Evolutionary conservation across 2,888 invertebrate genomes (phyloP).

Genomic region (Tetropium fuscum): DNA sequence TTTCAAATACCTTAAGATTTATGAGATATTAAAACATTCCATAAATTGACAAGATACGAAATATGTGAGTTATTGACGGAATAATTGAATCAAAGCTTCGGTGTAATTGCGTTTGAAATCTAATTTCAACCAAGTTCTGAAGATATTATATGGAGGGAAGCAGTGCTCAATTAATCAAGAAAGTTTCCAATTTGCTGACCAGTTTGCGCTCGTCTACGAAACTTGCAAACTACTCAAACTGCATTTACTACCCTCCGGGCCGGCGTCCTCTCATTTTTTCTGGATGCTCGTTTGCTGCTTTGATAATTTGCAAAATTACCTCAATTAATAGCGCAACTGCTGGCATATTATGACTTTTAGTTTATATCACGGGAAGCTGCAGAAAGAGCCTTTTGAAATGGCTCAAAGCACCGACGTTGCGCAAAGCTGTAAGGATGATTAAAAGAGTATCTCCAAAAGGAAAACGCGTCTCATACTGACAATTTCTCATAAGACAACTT

Average conservation of each 20-base stretch:
- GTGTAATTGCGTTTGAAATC: constrained; percentile 8
- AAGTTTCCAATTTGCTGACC: constrained; percentile 23
- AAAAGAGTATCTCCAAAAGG: too few relatives aligned
- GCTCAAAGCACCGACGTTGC: too few relatives aligned
- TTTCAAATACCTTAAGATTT: constrained; percentile 1
- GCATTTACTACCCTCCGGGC: background rate
- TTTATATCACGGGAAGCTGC: too few relatives aligned
- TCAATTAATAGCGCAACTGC: too few relatives aligned
- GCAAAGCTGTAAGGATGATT: too few relatives aligned
- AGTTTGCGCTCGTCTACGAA: constrained; percentile 13
- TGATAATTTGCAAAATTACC: background rate
- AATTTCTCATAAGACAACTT: too few relatives aligned
- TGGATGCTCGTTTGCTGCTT: background rate
- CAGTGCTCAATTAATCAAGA: constrained; percentile 16
- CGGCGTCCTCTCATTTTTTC: constrained; percentile 7
- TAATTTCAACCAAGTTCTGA: constrained; percentile 1
- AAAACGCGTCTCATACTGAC: too few relatives aligned
- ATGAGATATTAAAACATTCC: constrained; percentile 14
- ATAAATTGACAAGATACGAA: constrained; percentile 15
- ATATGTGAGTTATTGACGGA: constrained; percentile 2
- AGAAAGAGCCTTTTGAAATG: too few relatives aligned
- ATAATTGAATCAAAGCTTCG: constrained; percentile 14
- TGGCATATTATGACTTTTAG: too few relatives aligned
- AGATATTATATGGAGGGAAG: constrained; percentile 8
- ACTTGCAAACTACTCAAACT: constrained; percentile 19